Evolutionary conservation across 2,888 invertebrate species (phyloP), one percentile per base, ranked within the genome.

Genomic region (Caradrina kadenii): DNA sequence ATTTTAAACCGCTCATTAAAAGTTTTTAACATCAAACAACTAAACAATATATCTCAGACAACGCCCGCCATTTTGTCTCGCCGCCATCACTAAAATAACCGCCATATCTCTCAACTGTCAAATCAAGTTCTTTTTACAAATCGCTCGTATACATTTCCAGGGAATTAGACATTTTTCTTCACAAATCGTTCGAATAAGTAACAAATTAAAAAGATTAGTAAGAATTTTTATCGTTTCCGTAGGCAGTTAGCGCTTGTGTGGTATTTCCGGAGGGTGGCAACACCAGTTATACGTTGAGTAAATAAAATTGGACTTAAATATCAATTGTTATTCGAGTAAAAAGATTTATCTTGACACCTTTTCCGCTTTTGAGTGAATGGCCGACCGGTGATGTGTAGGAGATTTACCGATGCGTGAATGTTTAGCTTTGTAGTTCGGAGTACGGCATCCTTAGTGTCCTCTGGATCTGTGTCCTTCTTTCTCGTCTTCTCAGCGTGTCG

Each of bases 151-250:
- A 66, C 63, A 56, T 65, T 68, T 69, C 50, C 31, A 61, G 45
- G 52, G 76, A 74, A 80, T 79, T 77, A 79, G 68, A 72, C 76
- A 74, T 83, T 85, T 83, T 86, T 84, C 79, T 76, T 81, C 75
- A 70, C 73, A 81, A 84, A 84, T 84, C 76, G 84, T 82, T 84
- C 80, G 78, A 78, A 86, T 89, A 84, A 80, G 74, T 78, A 70
- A 78, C 79, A 80, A 81, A 86, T 87, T 88, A 80, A 84, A 85
- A 83, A 85, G 87, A 86, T 86, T 87, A 83, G 77, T 81, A 60
- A 86, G 92, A 88, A 91, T 92, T 90, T 92, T 92, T 91, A 92
- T 91, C 73, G 88, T 88, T 92, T 92, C 92, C 92, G 88, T 82
- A 83, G 55, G 85, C 86, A 84, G 84, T 87, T 87, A 87, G 82